Percentiles rank a stretch among this genome's conserved stretches.
These are phyloP conservation scores for Cantharis rustica DNA, from an alignment of 2,888 invertebrate genomes.

Conservation along the genomic window DNA sequence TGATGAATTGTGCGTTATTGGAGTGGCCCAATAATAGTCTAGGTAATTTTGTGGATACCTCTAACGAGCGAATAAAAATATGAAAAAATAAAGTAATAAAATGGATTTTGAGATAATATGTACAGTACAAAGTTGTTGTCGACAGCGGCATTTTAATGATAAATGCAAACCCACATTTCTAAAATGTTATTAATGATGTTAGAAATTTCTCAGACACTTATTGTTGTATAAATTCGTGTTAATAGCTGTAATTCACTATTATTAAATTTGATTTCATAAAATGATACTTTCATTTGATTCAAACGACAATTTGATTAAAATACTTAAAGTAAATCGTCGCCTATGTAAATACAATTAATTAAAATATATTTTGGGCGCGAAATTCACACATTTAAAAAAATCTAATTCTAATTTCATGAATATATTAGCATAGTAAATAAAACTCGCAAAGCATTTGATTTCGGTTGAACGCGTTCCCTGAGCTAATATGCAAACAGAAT, in stretches of 20 bases:
- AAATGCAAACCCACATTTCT: conserved; percentile 28
- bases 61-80: background rate
- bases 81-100: background rate
- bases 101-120: conserved; percentile 12
- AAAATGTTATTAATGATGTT: conserved; percentile 27
- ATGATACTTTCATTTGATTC: conserved; percentile 21
- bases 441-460: conserved; percentile 52
- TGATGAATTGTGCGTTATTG: background rate
- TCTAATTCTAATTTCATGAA: conserved; percentile 55
- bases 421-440: conserved; percentile 54
- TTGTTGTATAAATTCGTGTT: conserved; percentile 27
- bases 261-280: conserved; percentile 26
- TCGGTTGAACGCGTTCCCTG: conserved; percentile 49
- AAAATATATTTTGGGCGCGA: conserved; percentile 13
- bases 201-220: conserved; percentile 28
- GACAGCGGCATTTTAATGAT: conserved; percentile 28
- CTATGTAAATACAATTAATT: conserved; percentile 13
- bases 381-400: conserved; percentile 39
- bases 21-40: background rate
- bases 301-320: conserved; percentile 25
- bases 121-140: conserved; percentile 15
- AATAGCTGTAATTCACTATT: conserved; percentile 26
- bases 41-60: background rate
- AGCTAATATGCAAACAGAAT: conserved; percentile 54
- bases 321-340: conserved; percentile 2